Base-by-base conservation (phyloP, 1,140 invertebrate genomes). In the Drosophila sulfurigaster region DNA sequence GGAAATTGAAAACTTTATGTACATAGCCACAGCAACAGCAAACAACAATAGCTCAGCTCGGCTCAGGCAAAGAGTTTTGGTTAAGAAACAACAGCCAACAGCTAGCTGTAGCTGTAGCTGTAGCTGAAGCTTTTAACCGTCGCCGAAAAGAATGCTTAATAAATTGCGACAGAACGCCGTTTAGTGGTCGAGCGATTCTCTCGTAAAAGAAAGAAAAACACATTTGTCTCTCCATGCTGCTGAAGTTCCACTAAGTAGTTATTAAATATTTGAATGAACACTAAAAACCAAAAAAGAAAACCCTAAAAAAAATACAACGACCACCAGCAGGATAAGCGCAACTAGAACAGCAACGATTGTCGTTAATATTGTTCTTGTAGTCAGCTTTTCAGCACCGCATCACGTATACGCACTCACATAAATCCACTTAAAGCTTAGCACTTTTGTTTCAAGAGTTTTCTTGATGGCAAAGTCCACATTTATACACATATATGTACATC, bases 1-100 rank as follows among this genome's bases (percentile, higher is more conserved):
- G 59, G 46, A 57, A 67, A 57, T 67, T 56, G 64, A 57, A 67
- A 67, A 57, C 64, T 57, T 57, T 57, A 46, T 57, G 52, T 57
- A 52, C 32, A 48, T 0, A 41, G 11, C 7, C 11, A 32, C 35
- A 38, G 10, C 20, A 25, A 25, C 16, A 16, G 16, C 16, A 16
- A 16, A 16, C 16, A 16, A 16, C 16, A 20, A 20, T 3, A 25
- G 20, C 20, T 25, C 20, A 25, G 20, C 20, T 25, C 20, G 20
- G 20, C 41, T 43, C n/a, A 13, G 11, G 11, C 41, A 43, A 43
- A n/a, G 41, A 43, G 41, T 43, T 25, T 25, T 43, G 41, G 35
- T 10, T 13, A 43, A 43, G 41, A 43, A 13, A 25, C 20, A 25
- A 25, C 20, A 25, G n/a, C 41, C 41, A 43, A n/a, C 41, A n/a